Percentiles rank a stretch among this genome's conserved stretches.
phyloP scores from a whole-genome alignment of 2,113 vertebrate genomes.

The Morphnarchus princeps region DNA sequence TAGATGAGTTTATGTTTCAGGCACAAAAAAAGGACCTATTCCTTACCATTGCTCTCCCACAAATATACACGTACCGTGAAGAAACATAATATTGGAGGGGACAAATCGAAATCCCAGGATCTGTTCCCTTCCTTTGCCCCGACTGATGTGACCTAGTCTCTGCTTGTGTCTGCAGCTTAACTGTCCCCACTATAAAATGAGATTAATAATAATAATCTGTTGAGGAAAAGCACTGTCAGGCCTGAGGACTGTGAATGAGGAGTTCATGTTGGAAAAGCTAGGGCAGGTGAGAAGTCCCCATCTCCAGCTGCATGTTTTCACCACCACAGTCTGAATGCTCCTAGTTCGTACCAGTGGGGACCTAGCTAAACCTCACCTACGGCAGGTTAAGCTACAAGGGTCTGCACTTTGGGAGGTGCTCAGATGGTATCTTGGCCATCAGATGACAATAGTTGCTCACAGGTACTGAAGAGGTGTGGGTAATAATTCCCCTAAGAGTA shows the following conservation, averaged over 20 bases:
- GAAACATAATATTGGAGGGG: neutral
- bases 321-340: neutral
- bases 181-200: neutral
- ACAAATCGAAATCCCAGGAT: neutral
- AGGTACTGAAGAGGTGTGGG: neutral
- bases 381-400: neutral
- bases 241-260: neutral
- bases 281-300: neutral
- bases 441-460: neutral
- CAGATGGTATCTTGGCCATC: neutral
- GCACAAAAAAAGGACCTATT: neutral
- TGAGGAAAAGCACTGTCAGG: neutral
- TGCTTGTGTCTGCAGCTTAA: neutral
- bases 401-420: neutral
- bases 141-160: neutral
- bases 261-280: neutral
- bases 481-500: neutral
- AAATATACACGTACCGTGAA: accelerated
- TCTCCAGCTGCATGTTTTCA: neutral
- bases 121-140: neutral
- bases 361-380: neutral
- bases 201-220: neutral
- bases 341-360: accelerated
- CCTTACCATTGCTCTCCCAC: neutral
- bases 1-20: neutral